Base-by-base conservation (phyloP, 2,888 invertebrate species). In the Zeuzera pyrina region DNA sequence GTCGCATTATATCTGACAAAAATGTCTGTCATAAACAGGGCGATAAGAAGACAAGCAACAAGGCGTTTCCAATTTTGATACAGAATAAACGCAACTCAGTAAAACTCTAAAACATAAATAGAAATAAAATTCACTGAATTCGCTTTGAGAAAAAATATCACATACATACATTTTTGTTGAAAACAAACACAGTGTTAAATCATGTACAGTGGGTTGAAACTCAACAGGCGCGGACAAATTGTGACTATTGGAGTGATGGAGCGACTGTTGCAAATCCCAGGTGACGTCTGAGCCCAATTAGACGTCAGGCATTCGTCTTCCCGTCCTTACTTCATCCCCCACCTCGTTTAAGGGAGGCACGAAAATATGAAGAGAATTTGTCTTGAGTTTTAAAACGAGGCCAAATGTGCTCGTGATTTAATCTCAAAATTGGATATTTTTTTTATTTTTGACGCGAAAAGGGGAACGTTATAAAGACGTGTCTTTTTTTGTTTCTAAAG, bases 271-370 rank as follows among this genome's bases (percentile, higher is more conserved):
- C 47, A 58, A 73, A 67, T 73, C 79, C 78, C 78, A 49, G 53
- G 76, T 57, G 78, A 70, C 69, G 62, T 57, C 56, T 49, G 49
- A 45, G 49, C 51, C 68, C 78, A 81, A 79, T 81, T 81, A 81
- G 62, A 63, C 59, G 74, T 67, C 76, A 68, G 45, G 61, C 76
- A 81, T 79, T 66, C 65, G 67, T 78, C 79, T 78, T 78, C 52
- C 52, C 55, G 35, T 35, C 38, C 45, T 8, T 19, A 11, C 12
- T 13, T 13, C 25, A 25, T 13, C 12, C 25, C 28, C 28, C 28
- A 19, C 29, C 13, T 12, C 26, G 21, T n/a, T n/a, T n/a, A 8
- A 6, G 26, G 11, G n/a, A 10, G 5, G 15, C 10, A 6, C 8
- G 19, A 45, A 51, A 57, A 62, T 64, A 59, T 59, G 50, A 56